Evolutionary conservation across 2,888 invertebrate genomes (phyloP).

Genomic region (Acronicta alni): DNA sequence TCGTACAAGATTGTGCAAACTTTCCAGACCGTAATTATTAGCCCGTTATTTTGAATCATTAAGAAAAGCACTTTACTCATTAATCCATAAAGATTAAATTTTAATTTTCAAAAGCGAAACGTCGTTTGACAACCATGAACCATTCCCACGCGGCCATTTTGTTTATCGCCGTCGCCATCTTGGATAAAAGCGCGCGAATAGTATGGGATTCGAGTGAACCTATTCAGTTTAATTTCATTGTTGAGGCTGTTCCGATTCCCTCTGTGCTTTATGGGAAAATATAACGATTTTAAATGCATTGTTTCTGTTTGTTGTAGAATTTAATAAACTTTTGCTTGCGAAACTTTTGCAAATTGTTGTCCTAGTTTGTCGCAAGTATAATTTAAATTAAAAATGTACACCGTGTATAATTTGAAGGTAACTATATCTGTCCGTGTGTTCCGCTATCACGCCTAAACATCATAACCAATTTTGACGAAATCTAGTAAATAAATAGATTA

Average conservation of each 20-base stretch:
- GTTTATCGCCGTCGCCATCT: slow-evolving; percentile 56
- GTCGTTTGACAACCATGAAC: slow-evolving; percentile 11
- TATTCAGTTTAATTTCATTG: slow-evolving; percentile 69
- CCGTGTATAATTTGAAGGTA: too few relatives aligned
- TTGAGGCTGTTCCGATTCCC: slow-evolving; percentile 67
- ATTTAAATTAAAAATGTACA: background rate
- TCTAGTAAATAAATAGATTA: too few relatives aligned
- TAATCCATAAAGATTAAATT: slow-evolving; percentile 12
- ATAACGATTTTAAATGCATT: slow-evolving; percentile 51
- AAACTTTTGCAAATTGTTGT: slow-evolving; percentile 17
- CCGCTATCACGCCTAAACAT: too few relatives aligned
- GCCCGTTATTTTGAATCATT: background rate
- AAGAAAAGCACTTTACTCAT: background rate
- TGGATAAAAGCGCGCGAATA: slow-evolving; percentile 67
- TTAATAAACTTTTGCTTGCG: slow-evolving; percentile 49
- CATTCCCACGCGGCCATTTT: slow-evolving; percentile 69
- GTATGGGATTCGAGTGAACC: slow-evolving; percentile 73
- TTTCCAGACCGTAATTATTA: background rate
- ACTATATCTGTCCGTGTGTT: too few relatives aligned
- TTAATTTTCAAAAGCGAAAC: slow-evolving; percentile 3
- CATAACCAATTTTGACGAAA: too few relatives aligned
- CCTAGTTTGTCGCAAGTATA: background rate
- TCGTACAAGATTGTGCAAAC: too few relatives aligned
- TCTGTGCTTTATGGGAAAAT: slow-evolving; percentile 64
- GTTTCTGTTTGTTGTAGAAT: slow-evolving; percentile 52